Evolutionary conservation across 2,888 invertebrate species (phyloP), one percentile per base, ranked within the genome.

Genomic region (Tetranychus piercei): DNA sequence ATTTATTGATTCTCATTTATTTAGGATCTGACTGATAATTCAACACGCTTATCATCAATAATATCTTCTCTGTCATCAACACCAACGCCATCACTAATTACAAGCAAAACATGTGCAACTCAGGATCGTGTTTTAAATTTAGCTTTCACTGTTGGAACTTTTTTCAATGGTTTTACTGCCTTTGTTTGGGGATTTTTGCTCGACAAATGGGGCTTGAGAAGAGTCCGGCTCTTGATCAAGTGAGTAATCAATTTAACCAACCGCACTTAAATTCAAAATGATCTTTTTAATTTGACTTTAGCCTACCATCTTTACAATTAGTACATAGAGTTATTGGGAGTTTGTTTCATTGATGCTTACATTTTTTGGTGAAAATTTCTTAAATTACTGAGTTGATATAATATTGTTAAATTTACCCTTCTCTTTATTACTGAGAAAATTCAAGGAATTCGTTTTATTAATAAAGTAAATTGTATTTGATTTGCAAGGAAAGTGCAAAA

Each of bases 101-200:
- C 34, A 71, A 71, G 11, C n/a, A 20, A 34, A 44, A 71, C n/a
- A 7, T 71, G 71, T 34, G 23, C 15, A 11, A 74, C 72, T 11
- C 79, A 78, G 64, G 79, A 78, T 70, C 75, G 76, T 11, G 73
- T 78, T 18, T 76, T 79, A 9, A 79, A 79, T 71, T 72, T 79
- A 45, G 79, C 78, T 0, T 79, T 75, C 75, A 78, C 78, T 45
- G 77, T 79, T 15, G 79, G 78, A 3, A 76, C 76, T 22, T 78
- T 78, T 74, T 78, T 77, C 74, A 78, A 77, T 75, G 79, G 78
- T 1, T 79, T 77, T 20, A 76, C 79, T 1, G 78, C 78, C 9
- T 78, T 78, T 69, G 73, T 79, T 18, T 79, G 78, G 78, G 79
- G 79, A 9, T 78, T 79, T 74, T 74, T 79, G 15, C 77, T 79